phyloP scores from a whole-genome alignment of 2,113 vertebrate genomes.

The Apaloderma vittatum region DNA sequence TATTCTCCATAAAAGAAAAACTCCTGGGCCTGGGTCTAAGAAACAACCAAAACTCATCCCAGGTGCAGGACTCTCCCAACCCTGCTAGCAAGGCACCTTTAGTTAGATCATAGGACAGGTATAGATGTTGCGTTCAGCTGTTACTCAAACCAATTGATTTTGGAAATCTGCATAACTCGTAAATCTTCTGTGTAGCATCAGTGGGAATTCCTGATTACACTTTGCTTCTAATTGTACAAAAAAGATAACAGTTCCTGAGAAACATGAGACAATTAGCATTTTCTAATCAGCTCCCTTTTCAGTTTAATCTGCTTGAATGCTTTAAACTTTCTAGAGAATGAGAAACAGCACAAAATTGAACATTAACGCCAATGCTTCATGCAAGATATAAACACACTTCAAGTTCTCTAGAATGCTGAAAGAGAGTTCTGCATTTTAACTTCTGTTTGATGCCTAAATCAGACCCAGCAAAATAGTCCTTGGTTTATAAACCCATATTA shows the following conservation, averaged over 20 bases:
- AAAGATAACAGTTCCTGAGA: not conserved
- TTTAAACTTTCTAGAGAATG: conserved; percentile 1
- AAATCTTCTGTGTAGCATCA: not conserved
- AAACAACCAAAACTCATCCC: not conserved
- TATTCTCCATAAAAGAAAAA: not conserved
- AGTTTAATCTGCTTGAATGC: conserved; percentile 17
- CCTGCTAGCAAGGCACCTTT: not conserved
- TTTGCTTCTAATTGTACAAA: not conserved
- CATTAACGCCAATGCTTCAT: not conserved
- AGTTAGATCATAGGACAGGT: not conserved
- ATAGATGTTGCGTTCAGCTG: not conserved
- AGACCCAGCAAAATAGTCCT: conserved; percentile 28
- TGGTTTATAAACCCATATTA: conserved; percentile 35
- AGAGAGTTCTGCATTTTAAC: conserved; percentile 27
- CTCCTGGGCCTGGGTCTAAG: not conserved
- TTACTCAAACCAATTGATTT: not conserved
- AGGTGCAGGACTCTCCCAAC: not conserved
- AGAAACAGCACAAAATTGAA: conserved; percentile 19
- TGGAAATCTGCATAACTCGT: not conserved
- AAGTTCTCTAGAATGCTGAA: not conserved
- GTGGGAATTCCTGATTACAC: not conserved
- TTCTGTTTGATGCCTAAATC: conserved; percentile 42
- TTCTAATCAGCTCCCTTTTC: not conserved
- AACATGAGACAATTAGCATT: not conserved
- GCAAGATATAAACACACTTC: conserved; percentile 14